A percentile compares a stretch with the other conserved stretches of the same genome.
These are phyloP conservation scores for Pampus argenteus DNA, from an alignment of 2,797 vertebrate species.

Conservation along the genomic window DNA sequence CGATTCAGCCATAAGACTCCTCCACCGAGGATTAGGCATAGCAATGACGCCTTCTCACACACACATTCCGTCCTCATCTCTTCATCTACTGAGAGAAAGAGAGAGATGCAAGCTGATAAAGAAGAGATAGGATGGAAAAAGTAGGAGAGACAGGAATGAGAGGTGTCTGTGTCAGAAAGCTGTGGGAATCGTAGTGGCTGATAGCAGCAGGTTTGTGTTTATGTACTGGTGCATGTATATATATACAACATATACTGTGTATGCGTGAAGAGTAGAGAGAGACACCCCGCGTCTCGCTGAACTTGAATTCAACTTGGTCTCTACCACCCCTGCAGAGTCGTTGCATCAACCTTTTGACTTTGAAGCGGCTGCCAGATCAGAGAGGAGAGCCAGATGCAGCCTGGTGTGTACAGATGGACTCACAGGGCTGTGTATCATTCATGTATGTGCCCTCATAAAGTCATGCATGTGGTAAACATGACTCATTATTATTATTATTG, in stretches of 20 bases:
- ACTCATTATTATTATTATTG: background rate
- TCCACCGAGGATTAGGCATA: constrained; percentile 31
- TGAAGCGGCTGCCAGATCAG: constrained; percentile 52
- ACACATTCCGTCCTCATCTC: constrained; percentile 25
- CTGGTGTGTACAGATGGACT: constrained; percentile 6
- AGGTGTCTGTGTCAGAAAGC: constrained; percentile 31
- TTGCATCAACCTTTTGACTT: constrained; percentile 55
- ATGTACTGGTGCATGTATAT: background rate
- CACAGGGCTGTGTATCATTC: background rate
- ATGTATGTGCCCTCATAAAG: background rate
- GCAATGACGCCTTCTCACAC: constrained; percentile 35
- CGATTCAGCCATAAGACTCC: constrained; percentile 20
- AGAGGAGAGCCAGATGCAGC: constrained; percentile 35
- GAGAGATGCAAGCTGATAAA: background rate
- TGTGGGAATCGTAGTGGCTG: constrained; percentile 3
- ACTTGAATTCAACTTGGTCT: constrained; percentile 48
- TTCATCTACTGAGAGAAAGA: constrained; percentile 6
- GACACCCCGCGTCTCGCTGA: constrained; percentile 43
- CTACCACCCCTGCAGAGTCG: constrained; percentile 39
- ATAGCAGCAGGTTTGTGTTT: constrained; percentile 7
- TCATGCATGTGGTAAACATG: background rate
- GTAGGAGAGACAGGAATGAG: constrained; percentile 17
- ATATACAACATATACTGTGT: background rate
- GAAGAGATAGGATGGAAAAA: constrained; percentile 1
- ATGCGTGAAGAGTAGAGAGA: background rate